Evolutionary conservation across 1,140 invertebrate species (phyloP).

Genomic region (Drosophila chauvacae): DNA sequence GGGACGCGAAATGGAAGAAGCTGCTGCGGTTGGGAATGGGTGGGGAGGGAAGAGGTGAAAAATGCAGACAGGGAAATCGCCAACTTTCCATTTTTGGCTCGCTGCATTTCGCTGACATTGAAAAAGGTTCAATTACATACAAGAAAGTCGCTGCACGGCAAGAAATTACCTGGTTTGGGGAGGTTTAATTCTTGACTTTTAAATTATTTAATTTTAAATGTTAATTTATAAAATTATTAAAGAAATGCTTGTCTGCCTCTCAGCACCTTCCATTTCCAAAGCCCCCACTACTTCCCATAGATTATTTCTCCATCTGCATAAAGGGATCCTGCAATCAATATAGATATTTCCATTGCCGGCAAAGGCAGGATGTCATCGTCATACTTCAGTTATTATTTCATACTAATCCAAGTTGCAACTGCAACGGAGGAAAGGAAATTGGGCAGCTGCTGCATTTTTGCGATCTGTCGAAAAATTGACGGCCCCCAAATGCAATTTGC

Average conservation of each 20-base stretch:
- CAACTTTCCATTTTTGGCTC: slow-evolving; percentile 37
- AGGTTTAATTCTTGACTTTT: neutral
- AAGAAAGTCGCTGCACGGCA: neutral
- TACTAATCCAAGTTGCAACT: slow-evolving; percentile 47
- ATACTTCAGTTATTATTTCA: slow-evolving; percentile 16
- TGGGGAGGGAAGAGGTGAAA: neutral
- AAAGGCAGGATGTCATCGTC: slow-evolving; percentile 3
- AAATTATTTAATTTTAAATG: too few species aligned
- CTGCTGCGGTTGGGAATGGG: neutral
- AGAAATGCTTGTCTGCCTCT: neutral
- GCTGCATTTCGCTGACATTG: slow-evolving; percentile 65
- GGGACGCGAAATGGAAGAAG: slow-evolving; percentile 1
- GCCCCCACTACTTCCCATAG: neutral
- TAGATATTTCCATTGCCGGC: neutral
- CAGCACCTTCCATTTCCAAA: neutral
- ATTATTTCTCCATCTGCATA: neutral
- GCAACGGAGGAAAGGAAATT: slow-evolving; percentile 57
- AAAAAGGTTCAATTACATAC: slow-evolving; percentile 36
- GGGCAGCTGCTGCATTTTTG: neutral
- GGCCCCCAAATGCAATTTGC: slow-evolving; percentile 21
- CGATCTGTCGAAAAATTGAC: neutral
- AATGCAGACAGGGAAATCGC: slow-evolving; percentile 33
- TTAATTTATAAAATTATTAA: neutral
- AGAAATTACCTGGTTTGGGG: neutral
- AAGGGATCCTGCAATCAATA: neutral